Conservation (phyloP, 2,888 invertebrate genomes). For the Rhamnusium bicolor region DNA sequence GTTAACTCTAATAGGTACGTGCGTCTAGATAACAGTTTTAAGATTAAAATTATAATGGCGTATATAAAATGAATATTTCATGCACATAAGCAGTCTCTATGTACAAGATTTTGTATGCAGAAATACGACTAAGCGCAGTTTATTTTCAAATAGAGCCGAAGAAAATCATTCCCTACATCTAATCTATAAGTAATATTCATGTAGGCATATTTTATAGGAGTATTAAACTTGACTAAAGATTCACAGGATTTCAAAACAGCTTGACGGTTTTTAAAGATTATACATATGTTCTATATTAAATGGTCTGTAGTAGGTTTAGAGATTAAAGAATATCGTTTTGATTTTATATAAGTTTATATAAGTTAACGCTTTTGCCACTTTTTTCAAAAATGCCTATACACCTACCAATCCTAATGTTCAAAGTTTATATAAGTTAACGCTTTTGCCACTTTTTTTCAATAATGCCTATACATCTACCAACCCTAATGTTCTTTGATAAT, state of each 20-base stretch:
- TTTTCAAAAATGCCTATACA: too few species aligned
- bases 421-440: too few species aligned
- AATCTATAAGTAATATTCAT: background rate
- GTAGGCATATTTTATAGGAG: background rate
- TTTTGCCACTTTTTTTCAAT: too few species aligned
- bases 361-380: too few species aligned
- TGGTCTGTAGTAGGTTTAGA: too few species aligned
- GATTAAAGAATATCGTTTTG: too few species aligned
- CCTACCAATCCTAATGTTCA: too few species aligned
- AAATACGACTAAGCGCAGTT: background rate
- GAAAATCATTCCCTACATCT: background rate
- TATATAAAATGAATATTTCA: slow-evolving; percentile 20
- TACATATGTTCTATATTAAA: too few species aligned
- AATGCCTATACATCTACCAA: too few species aligned
- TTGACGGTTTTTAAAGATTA: background rate
- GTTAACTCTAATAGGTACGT: slow-evolving; percentile 26
- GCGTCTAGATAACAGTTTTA: slow-evolving; percentile 22
- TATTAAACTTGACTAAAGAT: background rate
- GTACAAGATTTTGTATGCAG: slow-evolving; percentile 6
- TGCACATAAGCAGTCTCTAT: slow-evolving; percentile 9
- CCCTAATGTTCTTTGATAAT: too few species aligned
- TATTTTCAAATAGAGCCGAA: background rate
- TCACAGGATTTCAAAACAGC: background rate
- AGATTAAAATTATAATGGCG: slow-evolving; percentile 23
- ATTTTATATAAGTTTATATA: too few species aligned